phyloP scores from a whole-genome alignment of 2,888 invertebrate species.

The Lypha dubia region DNA sequence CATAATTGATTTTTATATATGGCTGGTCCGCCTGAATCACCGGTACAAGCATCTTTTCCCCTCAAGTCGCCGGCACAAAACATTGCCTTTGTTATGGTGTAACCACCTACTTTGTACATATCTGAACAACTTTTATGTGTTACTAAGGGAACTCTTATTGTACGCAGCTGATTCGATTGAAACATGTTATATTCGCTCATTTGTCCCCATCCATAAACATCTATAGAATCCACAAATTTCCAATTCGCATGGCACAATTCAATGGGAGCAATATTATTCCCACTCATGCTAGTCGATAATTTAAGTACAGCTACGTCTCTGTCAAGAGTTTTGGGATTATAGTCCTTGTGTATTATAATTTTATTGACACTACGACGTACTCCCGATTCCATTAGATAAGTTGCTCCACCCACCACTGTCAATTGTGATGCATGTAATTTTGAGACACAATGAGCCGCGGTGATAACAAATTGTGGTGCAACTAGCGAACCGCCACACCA shows the following conservation, averaged over 20 bases:
- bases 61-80: conserved; percentile 77
- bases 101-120: conserved; percentile 69
- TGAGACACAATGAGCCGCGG: conserved; percentile 72
- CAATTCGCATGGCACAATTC: conserved; percentile 72
- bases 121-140: conserved; percentile 74
- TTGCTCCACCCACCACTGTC: conserved; percentile 74
- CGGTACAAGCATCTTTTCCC: conserved; percentile 79
- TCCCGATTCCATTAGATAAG: conserved; percentile 56
- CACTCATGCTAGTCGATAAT: conserved; percentile 73
- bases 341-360: conserved; percentile 73
- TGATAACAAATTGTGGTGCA: conserved; percentile 64
- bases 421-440: conserved; percentile 64
- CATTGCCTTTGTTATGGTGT: conserved; percentile 77
- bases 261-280: conserved; percentile 75
- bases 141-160: conserved; percentile 77
- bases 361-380: conserved; percentile 52
- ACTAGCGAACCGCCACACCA: conserved; percentile 71
- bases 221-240: conserved; percentile 75
- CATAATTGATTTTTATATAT: conserved; percentile 77
- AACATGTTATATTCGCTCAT: conserved; percentile 73
- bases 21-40: conserved; percentile 81
- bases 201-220: conserved; percentile 80
- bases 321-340: conserved; percentile 74
- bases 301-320: conserved; percentile 75
- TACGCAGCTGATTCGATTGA: conserved; percentile 77